phyloP scores from a whole-genome alignment of 2,888 invertebrate genomes.

The Adineta ricciae region DNA sequence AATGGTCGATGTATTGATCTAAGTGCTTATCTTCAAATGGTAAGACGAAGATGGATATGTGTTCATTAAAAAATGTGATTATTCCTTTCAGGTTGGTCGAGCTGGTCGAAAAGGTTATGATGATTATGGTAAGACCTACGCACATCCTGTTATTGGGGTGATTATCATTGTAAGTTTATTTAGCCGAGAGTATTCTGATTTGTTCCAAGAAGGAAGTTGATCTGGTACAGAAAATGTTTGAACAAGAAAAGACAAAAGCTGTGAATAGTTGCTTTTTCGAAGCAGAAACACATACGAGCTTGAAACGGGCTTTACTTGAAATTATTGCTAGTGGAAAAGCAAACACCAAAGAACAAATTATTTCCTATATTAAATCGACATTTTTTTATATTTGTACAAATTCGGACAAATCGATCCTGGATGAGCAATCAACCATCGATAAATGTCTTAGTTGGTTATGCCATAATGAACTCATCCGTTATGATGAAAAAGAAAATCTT shows the following conservation, averaged over 20 bases:
- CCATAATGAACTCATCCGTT: conserved; percentile 24
- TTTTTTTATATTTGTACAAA: conserved; percentile 6
- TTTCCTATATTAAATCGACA: conserved; percentile 24
- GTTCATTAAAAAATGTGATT: too few relatives aligned
- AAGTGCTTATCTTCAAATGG: conserved; percentile 30
- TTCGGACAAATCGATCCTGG: not conserved
- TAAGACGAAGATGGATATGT: not conserved
- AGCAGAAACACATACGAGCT: not conserved
- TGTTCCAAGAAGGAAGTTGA: conserved; percentile 25
- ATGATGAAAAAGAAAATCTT: not conserved
- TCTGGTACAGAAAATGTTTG: not conserved
- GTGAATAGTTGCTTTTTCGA: not conserved
- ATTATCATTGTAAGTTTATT: not conserved
- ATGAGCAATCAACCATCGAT: conserved; percentile 23
- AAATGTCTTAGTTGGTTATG: conserved; percentile 27
- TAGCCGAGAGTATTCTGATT: conserved; percentile 31
- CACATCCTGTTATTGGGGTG: not conserved
- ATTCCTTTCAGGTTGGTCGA: conserved; percentile 20
- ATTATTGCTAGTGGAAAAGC: conserved; percentile 27
- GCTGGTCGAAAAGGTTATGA: conserved; percentile 33
- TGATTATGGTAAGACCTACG: not conserved
- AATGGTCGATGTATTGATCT: conserved; percentile 29
- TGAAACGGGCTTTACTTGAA: conserved; percentile 32
- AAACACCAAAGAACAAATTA: conserved; percentile 22
- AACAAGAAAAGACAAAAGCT: not conserved